Percentiles rank a stretch among this genome's conserved stretches.
phyloP scores from a whole-genome alignment of 2,797 vertebrate genomes.

The Psittacula echo region DNA sequence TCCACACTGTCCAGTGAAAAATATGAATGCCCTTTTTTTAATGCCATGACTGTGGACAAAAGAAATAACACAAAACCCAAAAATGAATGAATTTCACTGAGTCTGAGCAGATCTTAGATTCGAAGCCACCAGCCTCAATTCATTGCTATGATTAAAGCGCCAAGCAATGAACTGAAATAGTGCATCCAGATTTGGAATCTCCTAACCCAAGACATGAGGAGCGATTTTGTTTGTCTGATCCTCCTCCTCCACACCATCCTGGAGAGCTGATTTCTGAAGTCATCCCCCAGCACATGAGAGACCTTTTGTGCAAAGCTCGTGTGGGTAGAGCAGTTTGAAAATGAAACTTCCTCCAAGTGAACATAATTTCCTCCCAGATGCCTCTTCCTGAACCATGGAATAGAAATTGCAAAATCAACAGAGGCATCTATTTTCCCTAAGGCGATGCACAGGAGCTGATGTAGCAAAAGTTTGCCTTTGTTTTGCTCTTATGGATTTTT shows the following conservation, averaged over 20 bases:
- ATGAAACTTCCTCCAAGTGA: slow-evolving; percentile 2
- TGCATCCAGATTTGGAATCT: background rate
- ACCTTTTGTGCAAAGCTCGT: background rate
- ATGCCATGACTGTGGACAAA: background rate
- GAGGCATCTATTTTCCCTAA: slow-evolving; percentile 31
- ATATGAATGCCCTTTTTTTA: background rate
- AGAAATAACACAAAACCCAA: background rate
- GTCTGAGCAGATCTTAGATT: background rate
- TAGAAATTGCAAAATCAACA: slow-evolving; percentile 36
- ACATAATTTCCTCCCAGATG: slow-evolving; percentile 33
- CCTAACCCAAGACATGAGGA: background rate
- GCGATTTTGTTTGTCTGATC: background rate
- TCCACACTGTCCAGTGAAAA: background rate
- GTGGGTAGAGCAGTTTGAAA: slow-evolving; percentile 5
- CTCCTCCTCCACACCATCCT: background rate
- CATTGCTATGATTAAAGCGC: background rate
- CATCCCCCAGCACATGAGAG: background rate
- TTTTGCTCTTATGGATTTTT: slow-evolving; percentile 54
- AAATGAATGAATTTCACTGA: background rate
- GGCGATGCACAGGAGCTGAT: slow-evolving; percentile 43
- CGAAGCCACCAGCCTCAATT: background rate
- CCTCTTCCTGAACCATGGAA: background rate
- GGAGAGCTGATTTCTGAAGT: background rate
- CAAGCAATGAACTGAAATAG: background rate
- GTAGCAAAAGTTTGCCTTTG: slow-evolving; percentile 67